Percentiles rank a stretch among this genome's conserved stretches.
These are phyloP conservation scores for Drosophila kanekoi DNA, from an alignment of 2,888 invertebrate species.

Conservation along the genomic window DNA sequence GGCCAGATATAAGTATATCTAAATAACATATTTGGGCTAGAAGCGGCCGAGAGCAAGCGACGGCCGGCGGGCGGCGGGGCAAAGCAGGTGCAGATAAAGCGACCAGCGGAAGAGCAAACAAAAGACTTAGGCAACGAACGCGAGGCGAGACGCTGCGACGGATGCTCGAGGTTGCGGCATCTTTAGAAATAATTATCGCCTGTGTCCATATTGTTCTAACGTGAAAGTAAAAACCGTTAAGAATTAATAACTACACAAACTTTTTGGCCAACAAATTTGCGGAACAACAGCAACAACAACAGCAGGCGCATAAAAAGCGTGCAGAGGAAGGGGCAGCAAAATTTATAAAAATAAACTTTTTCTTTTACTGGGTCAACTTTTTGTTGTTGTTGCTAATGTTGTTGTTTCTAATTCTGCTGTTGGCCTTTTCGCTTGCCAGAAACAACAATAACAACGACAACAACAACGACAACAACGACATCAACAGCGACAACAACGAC, in stretches of 20 bases:
- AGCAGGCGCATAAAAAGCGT: slow-evolving; percentile 14
- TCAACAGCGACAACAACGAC: slow-evolving; percentile 17
- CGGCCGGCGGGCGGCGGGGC: background rate
- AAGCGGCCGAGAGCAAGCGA: background rate
- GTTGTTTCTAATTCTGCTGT: slow-evolving; percentile 46
- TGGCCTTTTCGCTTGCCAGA: slow-evolving; percentile 25
- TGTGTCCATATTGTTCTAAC: slow-evolving; percentile 80
- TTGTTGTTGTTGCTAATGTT: slow-evolving; percentile 38
- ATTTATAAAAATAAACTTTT: slow-evolving; percentile 72
- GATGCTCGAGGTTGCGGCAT: slow-evolving; percentile 55
- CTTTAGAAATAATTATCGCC: slow-evolving; percentile 75
- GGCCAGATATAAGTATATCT: slow-evolving; percentile 54
- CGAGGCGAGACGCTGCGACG: slow-evolving; percentile 19
- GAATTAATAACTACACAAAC: slow-evolving; percentile 73
- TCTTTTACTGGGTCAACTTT: slow-evolving; percentile 75
- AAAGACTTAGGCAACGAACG: slow-evolving; percentile 65
- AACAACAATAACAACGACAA: slow-evolving; percentile 17
- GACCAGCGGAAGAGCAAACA: slow-evolving; percentile 63
- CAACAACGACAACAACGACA: slow-evolving; percentile 8
- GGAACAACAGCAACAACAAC: slow-evolving; percentile 18
- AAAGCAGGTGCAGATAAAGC: slow-evolving; percentile 15
- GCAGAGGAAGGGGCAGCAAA: slow-evolving; percentile 34
- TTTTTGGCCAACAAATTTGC: slow-evolving; percentile 59
- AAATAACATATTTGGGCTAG: slow-evolving; percentile 65
- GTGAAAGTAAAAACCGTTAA: slow-evolving; percentile 81